Evolutionary conservation across 2,797 vertebrate species (phyloP), one percentile per base, ranked within the genome.

Genomic region (Cephalopachus bancanus): DNA sequence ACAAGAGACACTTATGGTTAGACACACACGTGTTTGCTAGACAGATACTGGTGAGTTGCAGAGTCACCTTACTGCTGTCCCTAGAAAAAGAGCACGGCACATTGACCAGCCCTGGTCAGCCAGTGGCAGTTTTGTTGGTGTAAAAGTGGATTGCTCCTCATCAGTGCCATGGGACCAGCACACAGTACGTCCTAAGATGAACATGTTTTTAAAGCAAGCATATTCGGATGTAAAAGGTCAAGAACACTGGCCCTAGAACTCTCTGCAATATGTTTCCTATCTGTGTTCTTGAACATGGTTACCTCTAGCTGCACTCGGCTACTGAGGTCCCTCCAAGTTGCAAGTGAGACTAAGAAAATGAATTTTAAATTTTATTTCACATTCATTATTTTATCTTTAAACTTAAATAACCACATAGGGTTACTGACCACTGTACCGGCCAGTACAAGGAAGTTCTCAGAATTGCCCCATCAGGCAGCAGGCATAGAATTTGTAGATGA

Each of bases 281-380:
- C 51, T 71, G 6, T 3, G 10, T 28, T 53, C 26, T n/a, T 28
- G 26, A 79, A 71, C 7, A 76, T 6, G 33, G 24, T 44, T 83
- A 55, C 33, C 24, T 49, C 1, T 10, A 44, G 88, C 26, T 51
- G 26, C 16, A 26, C 0, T 0, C 3, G 74, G 24, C 51, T 69
- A 19, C 49, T 80, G 10, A 65, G 20, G 20, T 57, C 37, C 75
- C 0, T 30, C 55, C 55, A 64, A 19, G 16, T 60, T 51, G 19
- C 62, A 81, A 75, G 30, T 20, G 55, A 51, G 74, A 79, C 60
- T 19, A 85, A 91, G 60, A 74, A 71, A 55, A 14, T 26, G 6
- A 71, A 72, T 65, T 80, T 90, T 78, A 78, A 26, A 90, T 83
- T 37, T 83, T 51, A 62, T 91, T 93, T 83, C 12, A 83, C 37